Conservation (phyloP, 2,888 invertebrate genomes). For the Helobdella robusta region DNA sequence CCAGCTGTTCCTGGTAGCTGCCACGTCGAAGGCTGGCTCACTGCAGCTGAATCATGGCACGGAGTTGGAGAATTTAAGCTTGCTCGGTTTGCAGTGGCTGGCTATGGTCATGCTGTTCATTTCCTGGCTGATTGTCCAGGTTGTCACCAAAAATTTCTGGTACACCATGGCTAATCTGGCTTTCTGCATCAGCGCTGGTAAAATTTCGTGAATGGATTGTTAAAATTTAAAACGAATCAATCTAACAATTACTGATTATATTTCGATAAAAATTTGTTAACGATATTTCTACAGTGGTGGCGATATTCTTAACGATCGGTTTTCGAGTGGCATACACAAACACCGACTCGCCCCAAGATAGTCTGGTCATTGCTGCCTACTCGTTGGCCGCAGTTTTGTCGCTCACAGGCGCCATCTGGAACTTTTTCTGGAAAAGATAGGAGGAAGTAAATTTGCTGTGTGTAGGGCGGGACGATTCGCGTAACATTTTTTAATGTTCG, state of each 20-base stretch:
- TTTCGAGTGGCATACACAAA: neutral
- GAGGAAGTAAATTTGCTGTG: no score
- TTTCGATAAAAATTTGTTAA: no score
- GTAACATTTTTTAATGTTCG: no score
- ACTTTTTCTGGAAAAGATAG: no score
- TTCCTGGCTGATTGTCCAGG: constrained; percentile 7
- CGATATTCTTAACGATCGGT: constrained; percentile 6
- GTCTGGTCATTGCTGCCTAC: neutral
- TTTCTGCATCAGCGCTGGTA: constrained; percentile 10
- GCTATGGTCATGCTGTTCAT: neutral
- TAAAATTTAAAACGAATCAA: no score
- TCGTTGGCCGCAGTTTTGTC: neutral
- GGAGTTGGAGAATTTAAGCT: neutral
- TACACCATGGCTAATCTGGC: neutral
- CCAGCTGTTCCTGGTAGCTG: constrained; percentile 4
- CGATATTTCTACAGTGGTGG: neutral
- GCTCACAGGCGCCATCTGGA: constrained; percentile 9
- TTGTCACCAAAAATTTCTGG: constrained; percentile 10
- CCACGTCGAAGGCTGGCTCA: constrained; percentile 6
- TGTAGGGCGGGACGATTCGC: no score
- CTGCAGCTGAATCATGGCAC: neutral
- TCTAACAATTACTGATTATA: no score
- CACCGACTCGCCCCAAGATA: neutral
- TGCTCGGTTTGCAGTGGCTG: neutral
- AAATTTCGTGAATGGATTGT: no score